These are phyloP conservation scores for Helostoma temminkii DNA, from an alignment of 2,797 vertebrate genomes.

Conservation along the genomic window DNA sequence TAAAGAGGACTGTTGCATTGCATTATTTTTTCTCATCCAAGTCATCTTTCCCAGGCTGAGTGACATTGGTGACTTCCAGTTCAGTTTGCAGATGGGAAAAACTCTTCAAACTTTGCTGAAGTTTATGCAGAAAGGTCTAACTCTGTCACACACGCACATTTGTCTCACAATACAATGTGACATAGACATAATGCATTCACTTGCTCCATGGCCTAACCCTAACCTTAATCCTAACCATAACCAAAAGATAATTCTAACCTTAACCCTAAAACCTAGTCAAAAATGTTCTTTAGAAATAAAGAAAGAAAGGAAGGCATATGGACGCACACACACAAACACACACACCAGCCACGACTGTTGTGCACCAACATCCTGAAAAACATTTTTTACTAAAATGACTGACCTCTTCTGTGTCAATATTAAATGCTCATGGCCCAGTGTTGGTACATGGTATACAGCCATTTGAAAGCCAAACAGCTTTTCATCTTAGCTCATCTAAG, in stretches of 20 bases:
- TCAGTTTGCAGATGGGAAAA: neutral
- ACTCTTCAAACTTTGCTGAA: constrained; percentile 18
- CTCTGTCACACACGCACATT: too few relatives aligned
- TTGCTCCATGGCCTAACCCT: too few relatives aligned
- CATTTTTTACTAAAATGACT: neutral
- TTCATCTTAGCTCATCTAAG: constrained; percentile 35
- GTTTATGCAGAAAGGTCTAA: neutral
- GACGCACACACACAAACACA: neutral
- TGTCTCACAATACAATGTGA: too few relatives aligned
- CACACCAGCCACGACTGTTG: too few relatives aligned
- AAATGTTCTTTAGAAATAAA: neutral
- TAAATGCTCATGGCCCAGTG: neutral
- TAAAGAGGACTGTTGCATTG: constrained; percentile 43
- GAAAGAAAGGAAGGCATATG: too few relatives aligned
- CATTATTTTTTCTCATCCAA: constrained; percentile 38
- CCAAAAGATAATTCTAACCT: too few relatives aligned
- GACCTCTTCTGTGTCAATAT: constrained; percentile 9
- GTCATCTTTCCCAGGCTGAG: constrained; percentile 43
- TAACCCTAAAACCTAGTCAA: too few relatives aligned
- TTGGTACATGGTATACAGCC: constrained; percentile 27
- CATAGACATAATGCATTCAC: too few relatives aligned
- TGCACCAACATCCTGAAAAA: neutral
- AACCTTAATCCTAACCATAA: too few relatives aligned
- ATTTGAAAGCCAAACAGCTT: constrained; percentile 44
- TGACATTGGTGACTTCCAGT: constrained; percentile 12